Evolutionary conservation across 2,888 invertebrate species (phyloP), one percentile per base, ranked within the genome.

Genomic region (Plagodis dolabraria): DNA sequence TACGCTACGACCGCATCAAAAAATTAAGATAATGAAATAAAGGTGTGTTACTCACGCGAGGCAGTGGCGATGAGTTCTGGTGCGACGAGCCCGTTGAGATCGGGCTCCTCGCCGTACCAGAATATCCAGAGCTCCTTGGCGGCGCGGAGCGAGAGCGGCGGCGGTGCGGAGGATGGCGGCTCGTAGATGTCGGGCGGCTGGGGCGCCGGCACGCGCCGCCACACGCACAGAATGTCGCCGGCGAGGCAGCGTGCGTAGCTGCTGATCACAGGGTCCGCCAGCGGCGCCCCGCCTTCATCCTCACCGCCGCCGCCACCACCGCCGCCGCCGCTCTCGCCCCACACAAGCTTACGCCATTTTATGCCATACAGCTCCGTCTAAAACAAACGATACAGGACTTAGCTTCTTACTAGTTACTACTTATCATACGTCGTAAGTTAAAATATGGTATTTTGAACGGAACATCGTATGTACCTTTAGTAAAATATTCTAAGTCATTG

Each of bases 51-150:
- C 96, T 96, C 92, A 98, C 98, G 98, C 86, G 95, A 95, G 69
- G 95, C 94, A 80, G 97, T 95, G 71, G 95, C 94, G 82, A 97
- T 95, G 70, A 98, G 95, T 84, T 98, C 98, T 10, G 96, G 95
- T 63, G 97, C 96, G 74, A 98, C 96, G 78, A 98, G 94, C 63
- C 96, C 96, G 78, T 94, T 95, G 68, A 98, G 94, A 90, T 98
- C 97, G 58, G 98, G 98, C 89, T 98, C 98, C 87, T 99, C 98
- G 81, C 99, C 99, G 93, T 99, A 99, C 99, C 99, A 99, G 94
- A 99, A 99, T 88, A 99, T 97, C 99, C 99, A 99, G 65, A 99
- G 95, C 90, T 99, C 99, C 94, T 99, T 99, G 87, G 97, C 96
- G 80, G 97, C 96, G 84, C 96, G 95, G 75, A 97, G 94, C 76